phyloP scores from a whole-genome alignment of 2,797 vertebrate species.

The Channallabes apus region DNA sequence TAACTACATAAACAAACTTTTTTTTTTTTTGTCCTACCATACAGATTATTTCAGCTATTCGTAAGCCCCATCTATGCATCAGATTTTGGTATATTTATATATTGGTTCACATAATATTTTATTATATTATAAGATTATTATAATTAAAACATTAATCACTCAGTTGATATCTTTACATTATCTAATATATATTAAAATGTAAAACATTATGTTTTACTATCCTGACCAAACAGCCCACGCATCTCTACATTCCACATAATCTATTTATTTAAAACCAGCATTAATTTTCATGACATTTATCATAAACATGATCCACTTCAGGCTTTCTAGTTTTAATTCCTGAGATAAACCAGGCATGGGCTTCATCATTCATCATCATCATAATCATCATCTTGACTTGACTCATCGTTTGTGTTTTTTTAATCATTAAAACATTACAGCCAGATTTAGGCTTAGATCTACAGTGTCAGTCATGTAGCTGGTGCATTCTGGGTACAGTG shows the following conservation, averaged over 20 bases:
- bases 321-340: background rate
- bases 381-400: background rate
- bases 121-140: background rate
- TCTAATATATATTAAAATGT: background rate
- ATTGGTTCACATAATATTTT: too few relatives aligned
- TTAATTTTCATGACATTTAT: background rate
- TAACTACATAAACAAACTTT: background rate
- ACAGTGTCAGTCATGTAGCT: background rate
- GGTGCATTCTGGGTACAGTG: background rate
- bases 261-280: background rate
- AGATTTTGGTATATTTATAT: background rate
- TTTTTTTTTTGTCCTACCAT: background rate
- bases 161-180: background rate
- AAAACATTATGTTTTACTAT: background rate
- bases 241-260: background rate
- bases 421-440: background rate
- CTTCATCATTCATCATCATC: background rate
- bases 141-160: background rate
- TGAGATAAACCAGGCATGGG: background rate
- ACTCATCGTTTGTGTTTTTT: background rate
- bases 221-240: background rate
- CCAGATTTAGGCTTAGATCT: background rate
- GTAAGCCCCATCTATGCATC: background rate
- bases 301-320: background rate
- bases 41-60: background rate